Conservation (phyloP, 2,797 vertebrate genomes). For the Lutjanus campechanus region DNA sequence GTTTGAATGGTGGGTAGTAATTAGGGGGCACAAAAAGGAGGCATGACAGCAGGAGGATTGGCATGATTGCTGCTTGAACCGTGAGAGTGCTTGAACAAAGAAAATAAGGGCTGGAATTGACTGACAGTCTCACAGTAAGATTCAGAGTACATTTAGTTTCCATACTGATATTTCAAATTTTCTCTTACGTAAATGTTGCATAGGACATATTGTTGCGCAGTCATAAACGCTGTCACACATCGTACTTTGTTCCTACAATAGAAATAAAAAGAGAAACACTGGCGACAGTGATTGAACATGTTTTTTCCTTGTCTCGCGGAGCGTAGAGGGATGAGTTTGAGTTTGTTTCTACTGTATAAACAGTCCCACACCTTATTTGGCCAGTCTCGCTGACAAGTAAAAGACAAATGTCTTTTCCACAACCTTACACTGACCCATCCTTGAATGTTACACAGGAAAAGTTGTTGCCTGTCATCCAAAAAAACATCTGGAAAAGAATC, state of each 20-base stretch:
- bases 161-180: background rate
- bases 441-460: slow-evolving; percentile 47
- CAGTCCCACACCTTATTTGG: slow-evolving; percentile 45
- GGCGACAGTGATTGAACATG: background rate
- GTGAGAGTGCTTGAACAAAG: slow-evolving; percentile 14
- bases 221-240: background rate
- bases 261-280: slow-evolving; percentile 6
- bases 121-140: slow-evolving; percentile 18
- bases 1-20: slow-evolving; percentile 44
- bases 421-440: slow-evolving; percentile 43
- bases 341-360: slow-evolving; percentile 46
- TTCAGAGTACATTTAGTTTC: slow-evolving; percentile 2
- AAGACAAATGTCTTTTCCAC: slow-evolving; percentile 36
- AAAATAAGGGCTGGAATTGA: slow-evolving; percentile 5
- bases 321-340: background rate
- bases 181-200: slow-evolving; percentile 2
- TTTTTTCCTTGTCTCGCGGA: slow-evolving; percentile 5
- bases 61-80: slow-evolving; percentile 39
- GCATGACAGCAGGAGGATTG: slow-evolving; percentile 41
- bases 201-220: background rate
- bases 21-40: slow-evolving; percentile 45
- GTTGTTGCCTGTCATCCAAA: slow-evolving; percentile 35
- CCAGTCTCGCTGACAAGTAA: slow-evolving; percentile 19
- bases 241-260: background rate
- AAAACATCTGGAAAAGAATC: slow-evolving; percentile 53